These are phyloP conservation scores for Quadriops clusia DNA, from an alignment of 2,888 invertebrate genomes.

Conservation along the genomic window DNA sequence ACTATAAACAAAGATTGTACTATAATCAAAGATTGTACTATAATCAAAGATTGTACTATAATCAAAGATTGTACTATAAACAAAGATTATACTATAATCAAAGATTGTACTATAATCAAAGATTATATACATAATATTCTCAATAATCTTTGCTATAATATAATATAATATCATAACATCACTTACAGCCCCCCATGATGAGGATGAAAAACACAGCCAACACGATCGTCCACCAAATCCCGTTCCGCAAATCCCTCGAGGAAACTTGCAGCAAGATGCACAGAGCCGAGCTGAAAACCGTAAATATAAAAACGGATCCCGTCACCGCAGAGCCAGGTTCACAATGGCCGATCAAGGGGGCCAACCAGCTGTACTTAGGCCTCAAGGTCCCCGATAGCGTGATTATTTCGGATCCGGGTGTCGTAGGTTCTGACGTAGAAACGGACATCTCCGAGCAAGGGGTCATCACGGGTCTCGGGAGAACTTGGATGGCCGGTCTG, in stretches of 20 bases:
- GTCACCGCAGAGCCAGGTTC: conserved; percentile 67
- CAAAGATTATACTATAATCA: too few species aligned
- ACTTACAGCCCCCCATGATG: conserved; percentile 53
- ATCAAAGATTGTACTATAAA: too few species aligned
- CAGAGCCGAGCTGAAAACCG: conserved; percentile 53
- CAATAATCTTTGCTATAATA: too few species aligned
- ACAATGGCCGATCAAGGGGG: conserved; percentile 58
- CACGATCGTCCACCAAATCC: conserved; percentile 57
- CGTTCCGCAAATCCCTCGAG: conserved; percentile 38
- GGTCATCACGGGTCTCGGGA: conserved; percentile 21
- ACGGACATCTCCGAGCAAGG: conserved; percentile 32
- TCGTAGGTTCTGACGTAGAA: conserved; percentile 32
- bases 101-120: too few species aligned
- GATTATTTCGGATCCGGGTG: conserved; percentile 30
- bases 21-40: too few species aligned
- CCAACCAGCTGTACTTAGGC: conserved; percentile 60
- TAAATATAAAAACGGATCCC: conserved; percentile 58
- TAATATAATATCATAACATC: conserved; percentile 1
- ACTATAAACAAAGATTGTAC: too few species aligned
- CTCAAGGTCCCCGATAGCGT: conserved; percentile 68
- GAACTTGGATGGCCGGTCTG: conserved; percentile 26
- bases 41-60: too few species aligned
- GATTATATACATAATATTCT: too few species aligned
- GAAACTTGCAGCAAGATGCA: conserved; percentile 53
- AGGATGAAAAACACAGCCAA: conserved; percentile 50